phyloP scores from a whole-genome alignment of 2,113 vertebrate genomes.

The Mellivora capensis region DNA sequence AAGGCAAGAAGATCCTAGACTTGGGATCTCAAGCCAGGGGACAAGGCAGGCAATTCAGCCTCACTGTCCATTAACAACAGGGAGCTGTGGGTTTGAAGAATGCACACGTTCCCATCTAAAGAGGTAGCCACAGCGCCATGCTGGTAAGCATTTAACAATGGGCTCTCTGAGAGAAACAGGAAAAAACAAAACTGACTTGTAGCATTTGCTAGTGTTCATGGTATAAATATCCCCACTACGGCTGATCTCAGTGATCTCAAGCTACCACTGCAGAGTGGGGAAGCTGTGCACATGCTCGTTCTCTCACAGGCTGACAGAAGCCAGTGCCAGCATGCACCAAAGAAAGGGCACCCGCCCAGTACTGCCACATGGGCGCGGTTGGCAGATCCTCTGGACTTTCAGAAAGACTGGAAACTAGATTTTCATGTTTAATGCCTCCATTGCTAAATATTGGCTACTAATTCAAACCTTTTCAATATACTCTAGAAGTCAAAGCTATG shows the following conservation, averaged over 20 bases:
- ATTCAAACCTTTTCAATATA: background rate
- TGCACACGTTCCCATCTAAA: background rate
- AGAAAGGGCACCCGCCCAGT: background rate
- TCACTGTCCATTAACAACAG: background rate
- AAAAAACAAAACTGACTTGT: background rate
- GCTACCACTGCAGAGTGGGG: background rate
- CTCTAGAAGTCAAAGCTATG: background rate
- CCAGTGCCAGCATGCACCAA: background rate
- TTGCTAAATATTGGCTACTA: background rate
- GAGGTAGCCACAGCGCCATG: background rate
- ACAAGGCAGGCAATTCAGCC: background rate
- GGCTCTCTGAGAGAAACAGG: background rate
- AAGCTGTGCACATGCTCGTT: background rate
- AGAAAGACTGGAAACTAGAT: background rate
- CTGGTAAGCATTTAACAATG: background rate
- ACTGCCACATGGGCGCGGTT: background rate
- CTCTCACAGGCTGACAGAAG: background rate
- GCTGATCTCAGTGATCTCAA: background rate
- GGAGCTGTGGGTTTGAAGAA: background rate
- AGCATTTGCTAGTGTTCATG: background rate
- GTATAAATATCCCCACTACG: background rate
- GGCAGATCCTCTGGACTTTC: background rate
- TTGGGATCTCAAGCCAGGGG: background rate
- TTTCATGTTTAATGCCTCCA: background rate
- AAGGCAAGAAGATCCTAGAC: background rate